Evolutionary conservation across 2,113 vertebrate species (phyloP).

Genomic region (Lophius piscatorius): DNA sequence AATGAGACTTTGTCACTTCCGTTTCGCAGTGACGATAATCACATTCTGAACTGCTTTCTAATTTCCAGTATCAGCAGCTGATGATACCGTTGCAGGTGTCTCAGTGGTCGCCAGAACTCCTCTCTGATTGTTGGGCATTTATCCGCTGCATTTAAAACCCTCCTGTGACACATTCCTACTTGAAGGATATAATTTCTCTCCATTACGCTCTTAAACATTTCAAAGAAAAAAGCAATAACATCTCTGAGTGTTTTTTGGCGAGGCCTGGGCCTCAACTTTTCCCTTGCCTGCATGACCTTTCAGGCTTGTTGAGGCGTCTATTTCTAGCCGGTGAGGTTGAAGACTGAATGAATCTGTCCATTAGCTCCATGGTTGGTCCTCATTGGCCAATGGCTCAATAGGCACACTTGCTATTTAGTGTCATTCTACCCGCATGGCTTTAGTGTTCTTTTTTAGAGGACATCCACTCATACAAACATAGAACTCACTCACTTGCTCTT

Average conservation of each 20-base stretch:
- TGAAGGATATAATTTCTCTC: conserved; percentile 14
- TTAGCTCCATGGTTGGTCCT: conserved; percentile 20
- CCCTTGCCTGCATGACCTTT: conserved; percentile 14
- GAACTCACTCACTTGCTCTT: conserved; percentile 24
- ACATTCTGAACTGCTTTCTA: conserved; percentile 11
- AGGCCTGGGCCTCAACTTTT: conserved; percentile 5
- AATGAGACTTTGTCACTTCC: conserved; percentile 18
- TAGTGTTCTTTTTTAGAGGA: conserved; percentile 21
- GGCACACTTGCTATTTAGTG: conserved; percentile 60
- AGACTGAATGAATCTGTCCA: conserved; percentile 18
- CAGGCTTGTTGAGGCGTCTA: conserved; percentile 21
- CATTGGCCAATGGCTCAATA: conserved; percentile 41
- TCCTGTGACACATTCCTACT: conserved; percentile 17
- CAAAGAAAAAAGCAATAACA: conserved; percentile 47
- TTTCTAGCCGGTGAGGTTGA: conserved; percentile 30
- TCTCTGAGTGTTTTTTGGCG: conserved; percentile 31
- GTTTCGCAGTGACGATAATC: conserved; percentile 14
- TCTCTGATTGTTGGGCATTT: conserved; percentile 11
- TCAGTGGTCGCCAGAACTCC: conserved; percentile 16
- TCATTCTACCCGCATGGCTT: conserved; percentile 65
- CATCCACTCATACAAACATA: conserved; percentile 37
- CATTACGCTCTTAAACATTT: conserved; percentile 4
- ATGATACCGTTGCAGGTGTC: conserved; percentile 14
- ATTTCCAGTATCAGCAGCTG: conserved; percentile 9
- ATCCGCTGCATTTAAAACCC: conserved; percentile 4